These are phyloP conservation scores for Scrobipalpa costella DNA, from an alignment of 2,888 invertebrate genomes.

Conservation along the genomic window DNA sequence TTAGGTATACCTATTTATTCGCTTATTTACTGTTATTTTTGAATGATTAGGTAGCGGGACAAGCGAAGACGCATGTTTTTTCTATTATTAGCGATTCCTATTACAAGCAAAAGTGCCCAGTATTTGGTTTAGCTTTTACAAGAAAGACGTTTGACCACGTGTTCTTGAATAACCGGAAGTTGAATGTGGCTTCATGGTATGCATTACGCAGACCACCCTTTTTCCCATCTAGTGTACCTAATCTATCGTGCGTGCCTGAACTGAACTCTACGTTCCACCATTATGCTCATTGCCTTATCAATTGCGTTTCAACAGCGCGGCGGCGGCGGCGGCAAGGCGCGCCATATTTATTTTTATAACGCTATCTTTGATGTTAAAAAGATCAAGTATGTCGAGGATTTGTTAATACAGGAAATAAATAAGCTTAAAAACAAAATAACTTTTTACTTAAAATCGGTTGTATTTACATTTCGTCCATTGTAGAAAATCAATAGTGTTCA, in stretches of 20 bases:
- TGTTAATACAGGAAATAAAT: conserved; percentile 65
- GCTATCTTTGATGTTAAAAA: conserved; percentile 43
- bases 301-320: conserved; percentile 38
- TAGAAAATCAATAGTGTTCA: conserved; percentile 80
- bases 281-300: conserved; percentile 44
- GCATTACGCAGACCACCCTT: too few species aligned
- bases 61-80: too few species aligned
- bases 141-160: too few species aligned
- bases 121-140: too few species aligned
- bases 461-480: conserved; percentile 81
- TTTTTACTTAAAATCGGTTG: conserved; percentile 81
- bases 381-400: conserved; percentile 34
- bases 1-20: too few species aligned
- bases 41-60: too few species aligned
- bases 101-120: too few species aligned
- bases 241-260: not conserved
- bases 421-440: conserved; percentile 78
- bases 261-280: conserved; percentile 22
- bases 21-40: too few species aligned
- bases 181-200: too few species aligned
- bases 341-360: conserved; percentile 55
- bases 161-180: too few species aligned
- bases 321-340: conserved; percentile 27
- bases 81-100: too few species aligned
- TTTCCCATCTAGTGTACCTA: too few species aligned